Percentiles rank a stretch among this genome's conserved stretches.
These are phyloP conservation scores for human (Homo sapiens) DNA, from an alignment of 2,113 vertebrate genomes.

Conservation along the genomic window DNA sequence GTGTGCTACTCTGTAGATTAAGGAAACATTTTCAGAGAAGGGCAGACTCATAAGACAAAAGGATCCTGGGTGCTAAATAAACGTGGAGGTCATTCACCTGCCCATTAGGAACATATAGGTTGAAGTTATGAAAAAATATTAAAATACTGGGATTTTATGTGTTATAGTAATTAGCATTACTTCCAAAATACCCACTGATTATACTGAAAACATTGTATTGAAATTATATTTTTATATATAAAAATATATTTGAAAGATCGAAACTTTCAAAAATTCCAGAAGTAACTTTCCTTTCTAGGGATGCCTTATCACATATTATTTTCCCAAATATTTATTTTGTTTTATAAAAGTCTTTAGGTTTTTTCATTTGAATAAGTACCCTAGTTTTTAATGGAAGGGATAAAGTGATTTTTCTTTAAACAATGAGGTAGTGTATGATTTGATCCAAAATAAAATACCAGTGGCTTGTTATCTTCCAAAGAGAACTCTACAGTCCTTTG, in stretches of 20 bases:
- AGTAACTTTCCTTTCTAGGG: not conserved
- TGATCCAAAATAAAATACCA: conserved; percentile 79
- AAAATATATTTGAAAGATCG: not conserved
- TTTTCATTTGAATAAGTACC: conserved; percentile 53
- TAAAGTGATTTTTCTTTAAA: conserved; percentile 30
- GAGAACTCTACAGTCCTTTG: conserved; percentile 65
- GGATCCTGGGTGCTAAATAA: not conserved
- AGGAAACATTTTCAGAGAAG: not conserved
- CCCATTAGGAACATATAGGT: not conserved
- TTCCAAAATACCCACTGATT: not conserved
- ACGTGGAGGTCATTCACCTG: not conserved
- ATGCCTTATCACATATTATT: conserved; percentile 15
- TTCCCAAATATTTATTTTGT: not conserved
- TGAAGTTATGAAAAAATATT: not conserved
- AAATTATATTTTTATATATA: not conserved
- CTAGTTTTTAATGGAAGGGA: conserved; percentile 59
- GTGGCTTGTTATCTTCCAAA: conserved; percentile 71
- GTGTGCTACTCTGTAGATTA: not conserved
- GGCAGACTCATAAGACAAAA: not conserved
- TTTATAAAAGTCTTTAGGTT: not conserved
- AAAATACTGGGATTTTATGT: not conserved
- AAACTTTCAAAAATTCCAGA: not conserved
- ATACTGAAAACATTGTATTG: not conserved
- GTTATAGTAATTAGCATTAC: not conserved
- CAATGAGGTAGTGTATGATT: conserved; percentile 76